Evolutionary conservation across 2,797 vertebrate species (phyloP).

Genomic region (Ciconia nigra): DNA sequence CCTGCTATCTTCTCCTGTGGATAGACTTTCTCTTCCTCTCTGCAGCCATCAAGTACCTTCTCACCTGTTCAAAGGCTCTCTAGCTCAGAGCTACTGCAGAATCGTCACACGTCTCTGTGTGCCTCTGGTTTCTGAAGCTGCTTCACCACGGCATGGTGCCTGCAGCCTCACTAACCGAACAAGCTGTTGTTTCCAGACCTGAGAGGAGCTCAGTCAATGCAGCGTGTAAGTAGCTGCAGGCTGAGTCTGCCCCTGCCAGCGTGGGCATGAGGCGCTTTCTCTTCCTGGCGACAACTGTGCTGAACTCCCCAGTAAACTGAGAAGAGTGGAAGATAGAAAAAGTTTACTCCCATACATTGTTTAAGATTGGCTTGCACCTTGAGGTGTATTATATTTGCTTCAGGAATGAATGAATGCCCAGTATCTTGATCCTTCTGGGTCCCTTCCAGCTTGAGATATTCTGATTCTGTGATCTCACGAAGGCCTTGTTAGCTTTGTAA

Average conservation of each 20-base stretch:
- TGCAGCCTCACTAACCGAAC: neutral
- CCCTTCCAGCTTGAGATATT: neutral
- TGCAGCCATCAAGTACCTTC: neutral
- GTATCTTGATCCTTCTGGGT: neutral
- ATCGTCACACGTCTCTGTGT: rapidly evolving
- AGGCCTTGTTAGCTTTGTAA: neutral
- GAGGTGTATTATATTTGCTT: neutral
- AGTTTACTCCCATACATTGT: rapidly evolving
- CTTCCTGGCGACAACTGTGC: neutral
- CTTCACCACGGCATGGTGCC: rapidly evolving
- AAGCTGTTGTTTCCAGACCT: rapidly evolving
- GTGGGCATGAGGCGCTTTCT: rapidly evolving
- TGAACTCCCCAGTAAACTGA: neutral
- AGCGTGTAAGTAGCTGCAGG: neutral
- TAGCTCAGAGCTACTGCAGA: neutral
- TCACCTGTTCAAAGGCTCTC: neutral
- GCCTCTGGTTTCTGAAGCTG: neutral
- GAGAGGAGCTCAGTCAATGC: neutral
- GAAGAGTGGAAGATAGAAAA: neutral
- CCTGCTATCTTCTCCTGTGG: neutral
- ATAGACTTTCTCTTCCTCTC: neutral
- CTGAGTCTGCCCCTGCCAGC: neutral
- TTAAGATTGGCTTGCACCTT: neutral
- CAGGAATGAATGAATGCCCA: neutral
- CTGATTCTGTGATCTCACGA: neutral